Conservation (phyloP, 2,888 invertebrate genomes). For the Anoplius nigerrimus region DNA sequence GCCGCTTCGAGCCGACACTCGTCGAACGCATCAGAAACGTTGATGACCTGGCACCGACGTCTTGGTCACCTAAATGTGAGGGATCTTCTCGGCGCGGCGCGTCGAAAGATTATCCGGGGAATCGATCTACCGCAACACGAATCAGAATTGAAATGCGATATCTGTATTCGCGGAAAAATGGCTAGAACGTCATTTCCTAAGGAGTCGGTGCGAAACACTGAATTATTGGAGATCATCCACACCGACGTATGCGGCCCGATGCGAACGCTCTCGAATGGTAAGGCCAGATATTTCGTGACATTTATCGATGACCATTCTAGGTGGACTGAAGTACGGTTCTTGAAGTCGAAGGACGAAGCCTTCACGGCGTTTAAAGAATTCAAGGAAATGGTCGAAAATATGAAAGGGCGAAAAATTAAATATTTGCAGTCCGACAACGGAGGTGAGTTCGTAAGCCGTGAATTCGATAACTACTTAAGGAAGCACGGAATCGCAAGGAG, state of each 20-base stretch:
- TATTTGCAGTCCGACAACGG: conserved; percentile 47
- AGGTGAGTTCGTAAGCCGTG: conserved; percentile 35
- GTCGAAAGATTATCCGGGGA: too few species aligned
- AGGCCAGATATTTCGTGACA: conserved; percentile 47
- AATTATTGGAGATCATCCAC: too few species aligned
- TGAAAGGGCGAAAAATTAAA: conserved; percentile 45
- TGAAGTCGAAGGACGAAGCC: conserved; percentile 44
- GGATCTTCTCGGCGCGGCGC: too few species aligned
- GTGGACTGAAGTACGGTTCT: too few species aligned
- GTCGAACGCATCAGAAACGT: too few species aligned
- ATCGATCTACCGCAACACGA: too few species aligned
- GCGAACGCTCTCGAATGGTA: conserved; percentile 38
- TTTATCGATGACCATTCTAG: conserved; percentile 54
- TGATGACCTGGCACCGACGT: too few species aligned
- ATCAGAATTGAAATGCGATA: too few species aligned
- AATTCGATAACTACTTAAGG: conserved; percentile 45
- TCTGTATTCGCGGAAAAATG: conserved; percentile 30
- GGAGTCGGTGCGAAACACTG: not conserved
- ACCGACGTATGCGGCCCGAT: too few species aligned
- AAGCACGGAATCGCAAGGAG: conserved; percentile 46
- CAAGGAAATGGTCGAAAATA: conserved; percentile 43
- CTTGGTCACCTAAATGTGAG: too few species aligned
- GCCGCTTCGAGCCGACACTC: too few species aligned
- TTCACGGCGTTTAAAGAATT: conserved; percentile 44
- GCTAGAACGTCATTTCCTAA: conserved; percentile 30